A percentile compares a stretch with the other conserved stretches of the same genome.
phyloP scores from a whole-genome alignment of 2,113 vertebrate genomes.

The Erythrolamprus reginae region DNA sequence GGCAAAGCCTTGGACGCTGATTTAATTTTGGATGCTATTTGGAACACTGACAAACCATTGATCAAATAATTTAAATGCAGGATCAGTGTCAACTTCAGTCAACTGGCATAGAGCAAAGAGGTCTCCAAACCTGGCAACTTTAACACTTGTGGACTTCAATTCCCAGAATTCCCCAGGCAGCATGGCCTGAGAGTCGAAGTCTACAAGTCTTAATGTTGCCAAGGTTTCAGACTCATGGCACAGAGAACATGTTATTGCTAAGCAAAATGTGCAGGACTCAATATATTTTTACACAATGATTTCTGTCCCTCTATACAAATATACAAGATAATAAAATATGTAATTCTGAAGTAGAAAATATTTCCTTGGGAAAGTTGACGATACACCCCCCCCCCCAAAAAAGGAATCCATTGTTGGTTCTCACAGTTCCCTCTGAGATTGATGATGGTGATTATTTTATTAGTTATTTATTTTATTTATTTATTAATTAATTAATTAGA shows the following conservation, averaged over 20 bases:
- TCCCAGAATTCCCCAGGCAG: not conserved
- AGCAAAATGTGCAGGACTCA: not conserved
- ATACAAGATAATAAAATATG: not conserved
- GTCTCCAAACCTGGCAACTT: not conserved
- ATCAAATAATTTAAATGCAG: too few species aligned
- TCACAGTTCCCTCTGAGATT: too few species aligned
- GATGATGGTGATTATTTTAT: too few species aligned
- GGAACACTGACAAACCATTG: too few species aligned
- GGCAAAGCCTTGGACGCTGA: too few species aligned
- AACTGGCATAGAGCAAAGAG: not conserved
- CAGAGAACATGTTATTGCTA: accelerated
- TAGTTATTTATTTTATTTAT: too few species aligned
- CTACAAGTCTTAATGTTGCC: not conserved
- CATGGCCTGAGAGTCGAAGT: not conserved
- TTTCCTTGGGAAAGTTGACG: slow-evolving; percentile 27
- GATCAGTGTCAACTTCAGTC: accelerated
- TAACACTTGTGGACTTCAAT: not conserved
- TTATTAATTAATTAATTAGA: too few species aligned
- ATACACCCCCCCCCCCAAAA: too few species aligned
- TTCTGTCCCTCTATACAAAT: not conserved
- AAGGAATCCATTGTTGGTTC: slow-evolving; percentile 11
- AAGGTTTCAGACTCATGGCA: not conserved
- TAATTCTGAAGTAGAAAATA: slow-evolving; percentile 28
- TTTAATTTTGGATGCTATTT: too few species aligned
- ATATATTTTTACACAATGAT: not conserved